phyloP scores from a whole-genome alignment of 2,797 vertebrate genomes.

The Eurystomus glaucurus region DNA sequence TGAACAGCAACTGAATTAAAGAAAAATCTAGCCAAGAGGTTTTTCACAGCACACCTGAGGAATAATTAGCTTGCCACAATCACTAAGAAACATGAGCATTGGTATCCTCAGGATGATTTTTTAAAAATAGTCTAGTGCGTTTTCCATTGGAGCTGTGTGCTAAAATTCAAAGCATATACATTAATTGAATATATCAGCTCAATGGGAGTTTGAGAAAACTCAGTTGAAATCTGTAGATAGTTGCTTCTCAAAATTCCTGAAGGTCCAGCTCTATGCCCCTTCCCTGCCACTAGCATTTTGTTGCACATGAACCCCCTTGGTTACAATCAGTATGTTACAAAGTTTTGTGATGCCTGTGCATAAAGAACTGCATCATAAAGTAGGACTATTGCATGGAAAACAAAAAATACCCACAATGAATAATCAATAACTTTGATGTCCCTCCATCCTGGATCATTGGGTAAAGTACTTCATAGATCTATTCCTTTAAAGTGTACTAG shows the following conservation, averaged over 20 bases:
- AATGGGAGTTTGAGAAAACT: neutral
- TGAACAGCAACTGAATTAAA: neutral
- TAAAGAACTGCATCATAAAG: neutral
- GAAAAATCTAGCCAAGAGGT: neutral
- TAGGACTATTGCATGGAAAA: neutral
- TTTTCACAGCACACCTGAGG: neutral
- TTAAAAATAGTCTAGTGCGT: neutral
- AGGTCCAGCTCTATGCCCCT: neutral
- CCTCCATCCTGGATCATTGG: neutral
- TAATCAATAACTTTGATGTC: neutral
- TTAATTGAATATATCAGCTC: neutral
- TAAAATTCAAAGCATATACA: neutral
- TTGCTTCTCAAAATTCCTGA: neutral
- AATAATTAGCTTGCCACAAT: neutral
- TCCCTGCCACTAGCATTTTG: neutral
- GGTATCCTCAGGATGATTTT: neutral
- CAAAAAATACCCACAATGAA: neutral
- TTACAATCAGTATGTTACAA: neutral
- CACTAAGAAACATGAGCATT: neutral
- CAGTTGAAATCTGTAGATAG: neutral
- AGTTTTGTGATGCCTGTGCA: neutral
- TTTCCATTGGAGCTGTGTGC: neutral
- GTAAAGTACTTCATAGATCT: neutral
- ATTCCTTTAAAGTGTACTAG: neutral
- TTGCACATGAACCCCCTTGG: neutral